A percentile compares a stretch with the other conserved stretches of the same genome.
Evolutionary conservation across 1,140 invertebrate species (phyloP).

Genomic region (Harpegnathos saltator): DNA sequence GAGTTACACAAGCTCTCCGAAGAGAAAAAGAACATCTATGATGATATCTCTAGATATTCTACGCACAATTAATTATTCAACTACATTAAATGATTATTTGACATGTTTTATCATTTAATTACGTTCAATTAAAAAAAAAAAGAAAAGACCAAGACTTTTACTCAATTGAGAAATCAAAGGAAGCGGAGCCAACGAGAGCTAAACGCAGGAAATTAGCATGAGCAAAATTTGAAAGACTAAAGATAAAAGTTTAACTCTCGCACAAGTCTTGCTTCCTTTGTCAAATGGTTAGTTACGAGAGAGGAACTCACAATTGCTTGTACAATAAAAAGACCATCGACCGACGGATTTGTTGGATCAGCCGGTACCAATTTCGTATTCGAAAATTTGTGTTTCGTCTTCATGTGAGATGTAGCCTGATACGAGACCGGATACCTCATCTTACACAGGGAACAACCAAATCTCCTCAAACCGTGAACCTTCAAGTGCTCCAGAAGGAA

Average conservation of each 20-base stretch:
- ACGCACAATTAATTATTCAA: too few relatives aligned
- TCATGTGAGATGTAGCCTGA: constrained; percentile 86
- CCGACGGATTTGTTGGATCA: constrained; percentile 85
- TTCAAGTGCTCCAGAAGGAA: constrained; percentile 85
- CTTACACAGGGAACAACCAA: constrained; percentile 86
- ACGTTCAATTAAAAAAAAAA: too few relatives aligned
- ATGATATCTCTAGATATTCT: too few relatives aligned
- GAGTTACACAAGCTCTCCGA: not conserved
- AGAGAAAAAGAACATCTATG: not conserved
- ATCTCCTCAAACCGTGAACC: constrained; percentile 85
- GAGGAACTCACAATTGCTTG: constrained; percentile 81
- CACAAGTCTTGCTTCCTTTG: not conserved
- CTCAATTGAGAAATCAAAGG: too few relatives aligned
- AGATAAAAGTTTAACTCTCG: too few relatives aligned
- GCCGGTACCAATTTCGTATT: constrained; percentile 84
- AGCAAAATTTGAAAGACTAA: too few relatives aligned
- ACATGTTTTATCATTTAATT: too few relatives aligned
- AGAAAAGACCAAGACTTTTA: too few relatives aligned
- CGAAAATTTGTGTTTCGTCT: constrained; percentile 85
- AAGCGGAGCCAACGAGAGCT: too few relatives aligned
- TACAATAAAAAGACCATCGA: constrained; percentile 86
- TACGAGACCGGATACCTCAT: constrained; percentile 83
- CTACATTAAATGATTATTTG: too few relatives aligned
- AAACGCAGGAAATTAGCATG: too few relatives aligned
- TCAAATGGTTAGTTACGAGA: constrained; percentile 17